Evolutionary conservation across 2,797 vertebrate species (phyloP).

Genomic region (Notoglanidium macrostoma): DNA sequence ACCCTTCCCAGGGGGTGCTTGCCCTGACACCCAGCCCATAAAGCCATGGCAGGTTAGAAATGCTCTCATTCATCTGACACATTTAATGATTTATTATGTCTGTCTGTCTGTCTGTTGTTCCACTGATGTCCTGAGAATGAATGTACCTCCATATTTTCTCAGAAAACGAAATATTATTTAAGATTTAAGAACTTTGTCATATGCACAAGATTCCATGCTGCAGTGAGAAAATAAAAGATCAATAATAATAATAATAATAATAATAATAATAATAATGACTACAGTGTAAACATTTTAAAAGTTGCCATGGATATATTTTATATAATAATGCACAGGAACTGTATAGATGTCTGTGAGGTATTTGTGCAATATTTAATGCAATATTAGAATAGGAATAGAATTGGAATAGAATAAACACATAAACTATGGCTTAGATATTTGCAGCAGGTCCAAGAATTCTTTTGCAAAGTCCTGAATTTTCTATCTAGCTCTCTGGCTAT

Average conservation of each 20-base stretch:
- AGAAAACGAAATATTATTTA: neutral
- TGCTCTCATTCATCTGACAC: neutral
- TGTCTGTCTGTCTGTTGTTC: neutral
- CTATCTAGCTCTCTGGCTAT: neutral
- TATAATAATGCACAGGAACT: neutral
- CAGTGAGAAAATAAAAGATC: no score
- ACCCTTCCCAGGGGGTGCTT: slow-evolving; percentile 62
- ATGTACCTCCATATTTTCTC: neutral
- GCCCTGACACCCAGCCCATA: slow-evolving; percentile 66
- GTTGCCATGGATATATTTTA: neutral
- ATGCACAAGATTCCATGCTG: neutral
- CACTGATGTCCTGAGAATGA: neutral
- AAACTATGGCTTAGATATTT: neutral
- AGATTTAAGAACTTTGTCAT: neutral
- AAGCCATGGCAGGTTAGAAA: slow-evolving; percentile 76
- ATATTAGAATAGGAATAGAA: neutral
- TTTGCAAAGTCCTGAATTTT: neutral
- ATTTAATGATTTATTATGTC: neutral
- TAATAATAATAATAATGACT: no score
- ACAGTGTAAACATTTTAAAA: neutral
- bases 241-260: no score
- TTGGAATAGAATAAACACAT: neutral
- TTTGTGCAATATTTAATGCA: neutral
- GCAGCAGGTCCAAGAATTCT: neutral
- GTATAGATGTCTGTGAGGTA: neutral